These are phyloP conservation scores for Baccha elongata DNA, from an alignment of 2,888 invertebrate genomes.

Conservation along the genomic window DNA sequence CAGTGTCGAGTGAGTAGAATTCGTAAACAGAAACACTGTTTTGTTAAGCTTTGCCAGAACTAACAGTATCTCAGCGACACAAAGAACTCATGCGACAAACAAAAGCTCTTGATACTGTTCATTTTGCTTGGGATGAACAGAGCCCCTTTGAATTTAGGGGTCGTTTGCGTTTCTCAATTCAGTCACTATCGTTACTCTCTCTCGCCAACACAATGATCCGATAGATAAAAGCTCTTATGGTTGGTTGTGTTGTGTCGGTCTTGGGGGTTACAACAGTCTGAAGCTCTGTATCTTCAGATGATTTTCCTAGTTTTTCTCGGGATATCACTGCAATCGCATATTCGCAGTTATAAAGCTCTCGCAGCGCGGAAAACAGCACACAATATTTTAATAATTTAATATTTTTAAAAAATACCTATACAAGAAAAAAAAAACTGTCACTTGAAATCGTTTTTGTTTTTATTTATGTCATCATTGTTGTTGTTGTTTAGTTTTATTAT, in stretches of 20 bases:
- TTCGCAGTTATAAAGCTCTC: slow-evolving; percentile 70
- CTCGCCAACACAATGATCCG: slow-evolving; percentile 22
- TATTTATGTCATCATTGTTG: slow-evolving; percentile 17
- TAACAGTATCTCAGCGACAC: background rate
- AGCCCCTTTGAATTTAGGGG: slow-evolving; percentile 64
- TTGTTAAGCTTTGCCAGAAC: background rate
- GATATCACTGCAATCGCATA: slow-evolving; percentile 73
- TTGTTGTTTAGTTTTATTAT: slow-evolving; percentile 12
- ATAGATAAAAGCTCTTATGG: slow-evolving; percentile 50
- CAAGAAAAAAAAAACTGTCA: slow-evolving; percentile 6
- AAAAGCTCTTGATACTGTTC: slow-evolving; percentile 53
- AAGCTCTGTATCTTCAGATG: slow-evolving; percentile 69
- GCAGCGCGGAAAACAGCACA: slow-evolving; percentile 61
- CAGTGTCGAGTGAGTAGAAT: slow-evolving; percentile 55
- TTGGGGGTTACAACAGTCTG: slow-evolving; percentile 65
- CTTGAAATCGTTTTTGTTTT: slow-evolving; percentile 36
- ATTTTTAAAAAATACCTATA: slow-evolving; percentile 45
- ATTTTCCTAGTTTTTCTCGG: slow-evolving; percentile 74
- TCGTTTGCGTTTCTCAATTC: slow-evolving; percentile 40
- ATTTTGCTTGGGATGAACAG: slow-evolving; percentile 48
- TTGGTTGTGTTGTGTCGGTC: slow-evolving; percentile 12
- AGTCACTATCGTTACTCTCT: slow-evolving; percentile 22
- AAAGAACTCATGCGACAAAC: background rate
- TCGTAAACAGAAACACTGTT: slow-evolving; percentile 25
- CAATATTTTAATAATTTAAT: slow-evolving; percentile 33